Evolutionary conservation across 2,113 vertebrate genomes (phyloP), one percentile per base, ranked within the genome.

Genomic region (Myrmecobius fasciatus): DNA sequence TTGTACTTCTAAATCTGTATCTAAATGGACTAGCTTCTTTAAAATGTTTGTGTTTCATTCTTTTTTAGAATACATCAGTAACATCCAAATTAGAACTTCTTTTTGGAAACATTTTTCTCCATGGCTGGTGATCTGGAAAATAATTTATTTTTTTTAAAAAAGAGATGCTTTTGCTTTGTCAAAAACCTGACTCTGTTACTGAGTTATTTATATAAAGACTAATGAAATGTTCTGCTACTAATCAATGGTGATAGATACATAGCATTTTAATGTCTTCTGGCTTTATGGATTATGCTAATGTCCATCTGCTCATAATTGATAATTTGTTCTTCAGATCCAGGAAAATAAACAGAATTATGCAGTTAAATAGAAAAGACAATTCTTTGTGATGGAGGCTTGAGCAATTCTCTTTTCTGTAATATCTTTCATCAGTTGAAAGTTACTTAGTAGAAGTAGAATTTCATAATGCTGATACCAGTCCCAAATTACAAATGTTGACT

Each of bases 221-320:
- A 98, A 98, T 98, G 98, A 98, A 98, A 98, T 20, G 75, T 98
- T 98, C 97, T 98, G 97, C 92, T 98, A 96, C 96, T 98, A 98
- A 98, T 98, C 98, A 97, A 96, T 98, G 98, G 97, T 98, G 98
- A 98, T 98, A 97, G 97, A 98, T 97, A 98, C 94, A 98, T 97
- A 98, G 91, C 96, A 97, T 97, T 98, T 97, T 98, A 98, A 98
- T 98, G 96, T 98, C 95, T 98, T 97, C 96, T 98, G 96, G 97
- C 95, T 97, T 98, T 98, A 98, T 98, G 96, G 98, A 98, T 98
- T 98, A 98, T 98, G 98, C 95, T 98, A 98, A 98, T 98, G 91
- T 83, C 97, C 98, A 98, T 98, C 98, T 98, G 98, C 96, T 96
- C 98, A 97, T 98, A 98, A 98, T 98, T 98, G 98, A 98, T 98